phyloP scores from a whole-genome alignment of 2,113 vertebrate genomes.

The Nanorana parkeri region DNA sequence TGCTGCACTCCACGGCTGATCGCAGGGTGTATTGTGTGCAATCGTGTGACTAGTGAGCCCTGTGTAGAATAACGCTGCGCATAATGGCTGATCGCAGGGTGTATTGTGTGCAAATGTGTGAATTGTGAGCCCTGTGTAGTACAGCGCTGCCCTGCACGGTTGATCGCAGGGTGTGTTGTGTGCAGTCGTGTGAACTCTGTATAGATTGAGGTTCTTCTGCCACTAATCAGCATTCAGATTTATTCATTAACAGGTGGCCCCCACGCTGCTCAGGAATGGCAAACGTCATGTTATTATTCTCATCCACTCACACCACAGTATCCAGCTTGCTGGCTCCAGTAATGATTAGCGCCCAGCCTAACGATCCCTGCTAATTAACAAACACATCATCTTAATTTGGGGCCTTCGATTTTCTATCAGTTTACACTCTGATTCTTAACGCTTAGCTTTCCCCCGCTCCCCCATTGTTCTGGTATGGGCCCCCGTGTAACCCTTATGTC shows the following conservation, averaged over 20 bases:
- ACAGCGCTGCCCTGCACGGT: no score
- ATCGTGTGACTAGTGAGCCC: no score
- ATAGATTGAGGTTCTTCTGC: neutral
- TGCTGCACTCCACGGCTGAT: no score
- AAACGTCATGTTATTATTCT: slow-evolving; percentile 19
- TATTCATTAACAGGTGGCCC: slow-evolving; percentile 13
- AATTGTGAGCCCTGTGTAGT: no score
- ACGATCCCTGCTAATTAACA: slow-evolving; percentile 57
- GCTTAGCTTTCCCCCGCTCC: neutral
- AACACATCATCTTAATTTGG: slow-evolving; percentile 57
- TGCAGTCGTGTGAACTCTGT: no score
- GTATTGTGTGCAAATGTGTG: no score
- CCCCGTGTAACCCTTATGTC: no score
- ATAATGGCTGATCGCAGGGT: no score
- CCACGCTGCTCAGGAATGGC: neutral
- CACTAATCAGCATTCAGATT: slow-evolving; percentile 37
- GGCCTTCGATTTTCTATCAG: slow-evolving; percentile 51
- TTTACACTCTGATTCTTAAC: slow-evolving; percentile 48
- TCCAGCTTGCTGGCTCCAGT: slow-evolving; percentile 23
- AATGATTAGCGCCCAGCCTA: slow-evolving; percentile 40
- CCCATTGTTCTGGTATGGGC: neutral
- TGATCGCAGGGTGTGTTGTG: no score
- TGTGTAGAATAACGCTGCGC: no score
- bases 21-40: no score
- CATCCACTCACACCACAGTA: slow-evolving; percentile 13